Evolutionary conservation across 92 coral and sea anemone species (phyloP), one percentile per base, ranked within the genome.

Genomic region (Phenganax marumi): DNA sequence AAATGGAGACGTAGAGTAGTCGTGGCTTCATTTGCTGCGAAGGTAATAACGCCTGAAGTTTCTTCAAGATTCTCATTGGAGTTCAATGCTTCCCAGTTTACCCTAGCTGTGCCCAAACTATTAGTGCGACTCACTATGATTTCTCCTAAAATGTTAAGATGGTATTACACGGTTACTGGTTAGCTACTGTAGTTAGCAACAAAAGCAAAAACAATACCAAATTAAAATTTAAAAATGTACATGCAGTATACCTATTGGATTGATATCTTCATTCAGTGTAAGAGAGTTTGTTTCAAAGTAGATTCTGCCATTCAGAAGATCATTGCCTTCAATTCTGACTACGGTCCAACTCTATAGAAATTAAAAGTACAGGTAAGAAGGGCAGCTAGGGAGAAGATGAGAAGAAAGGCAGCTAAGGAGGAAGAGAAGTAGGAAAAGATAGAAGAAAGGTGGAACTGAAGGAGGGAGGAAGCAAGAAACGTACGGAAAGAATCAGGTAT

Each of bases 301-400:
- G 25, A 96, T 87, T 21, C 80, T 90, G 17, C 99, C 99, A 80
- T 89, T 96, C 90, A 92, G 89, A 50, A 92, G 82, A 48, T 96
- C 99, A 60, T 96, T 96, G 8, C 99, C 99, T 76, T 88, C 86
- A 69, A 96, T 90, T 48, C 87, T 89, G 26, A 96, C 85, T 1
- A 89, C 85, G 10, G 93, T 82, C 99, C 99, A 96, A 16, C 92
- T 72, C 99, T 93, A 76, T 66, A 24, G 77, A 1, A 1, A 33
- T 33, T 5, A 33, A 33, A 2, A 33, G 43, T 33, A 33, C 43
- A 33, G 43, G 43, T 33, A 33, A 33, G 5, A 33, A 33, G 43
- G 43, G 5, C 2, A 5, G 43, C 5, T 33, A 33, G 43, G 43
- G 43, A 5, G 43, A 33, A 33, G 43, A 33, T 33, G 43, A 33